Evolutionary conservation across 2,113 vertebrate species (phyloP).

Genomic region (Monopterus albus): DNA sequence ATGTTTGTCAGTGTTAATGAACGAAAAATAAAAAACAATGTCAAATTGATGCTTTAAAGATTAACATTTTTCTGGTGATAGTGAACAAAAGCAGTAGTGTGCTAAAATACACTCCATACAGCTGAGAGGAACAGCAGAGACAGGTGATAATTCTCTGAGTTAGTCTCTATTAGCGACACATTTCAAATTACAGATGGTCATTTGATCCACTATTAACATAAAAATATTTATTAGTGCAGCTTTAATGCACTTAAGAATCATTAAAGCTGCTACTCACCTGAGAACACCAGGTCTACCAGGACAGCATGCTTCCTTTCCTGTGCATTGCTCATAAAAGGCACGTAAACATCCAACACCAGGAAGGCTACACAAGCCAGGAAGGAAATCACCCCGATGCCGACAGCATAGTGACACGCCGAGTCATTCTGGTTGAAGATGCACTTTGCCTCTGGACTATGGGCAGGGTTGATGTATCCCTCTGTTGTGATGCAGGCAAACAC

Average conservation of each 20-base stretch:
- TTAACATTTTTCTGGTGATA: too few relatives aligned
- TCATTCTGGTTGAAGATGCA: conserved; percentile 89
- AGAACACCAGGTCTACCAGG: conserved; percentile 86
- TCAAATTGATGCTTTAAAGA: too few relatives aligned
- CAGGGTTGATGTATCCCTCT: conserved; percentile 83
- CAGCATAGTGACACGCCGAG: conserved; percentile 87
- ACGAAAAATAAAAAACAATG: too few relatives aligned
- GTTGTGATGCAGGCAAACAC: conserved; percentile 88
- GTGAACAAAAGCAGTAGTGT: too few relatives aligned
- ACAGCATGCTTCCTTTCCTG: conserved; percentile 88
- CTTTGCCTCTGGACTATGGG: rapidly evolving
- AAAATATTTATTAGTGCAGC: not conserved
- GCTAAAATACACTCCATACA: too few relatives aligned
- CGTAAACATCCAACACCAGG: conserved; percentile 84
- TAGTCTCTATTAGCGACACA: not conserved
- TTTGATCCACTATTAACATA: not conserved
- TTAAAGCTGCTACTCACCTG: conserved; percentile 79
- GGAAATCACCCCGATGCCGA: conserved; percentile 86
- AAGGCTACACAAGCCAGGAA: conserved; percentile 88
- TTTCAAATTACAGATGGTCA: not conserved
- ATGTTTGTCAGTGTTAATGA: too few relatives aligned
- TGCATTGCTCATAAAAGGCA: conserved; percentile 89
- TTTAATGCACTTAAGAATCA: too few relatives aligned
- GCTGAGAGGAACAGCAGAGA: too few relatives aligned
- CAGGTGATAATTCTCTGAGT: too few relatives aligned